These are phyloP conservation scores for Puma concolor DNA, from an alignment of 2,113 vertebrate species.

Conservation along the genomic window DNA sequence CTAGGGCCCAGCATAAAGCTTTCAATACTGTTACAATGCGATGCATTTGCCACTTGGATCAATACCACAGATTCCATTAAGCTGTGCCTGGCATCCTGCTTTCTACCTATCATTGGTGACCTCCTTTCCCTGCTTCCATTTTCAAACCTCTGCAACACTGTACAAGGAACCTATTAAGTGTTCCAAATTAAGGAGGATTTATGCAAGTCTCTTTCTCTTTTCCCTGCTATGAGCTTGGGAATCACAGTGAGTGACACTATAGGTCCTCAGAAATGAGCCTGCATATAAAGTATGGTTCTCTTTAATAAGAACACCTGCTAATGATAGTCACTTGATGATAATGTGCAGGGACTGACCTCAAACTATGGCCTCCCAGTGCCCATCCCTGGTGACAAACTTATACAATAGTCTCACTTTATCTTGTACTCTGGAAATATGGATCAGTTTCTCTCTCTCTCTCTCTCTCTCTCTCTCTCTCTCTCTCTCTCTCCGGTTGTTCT, in stretches of 20 bases:
- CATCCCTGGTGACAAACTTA: not conserved
- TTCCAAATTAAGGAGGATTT: not conserved
- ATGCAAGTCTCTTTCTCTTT: not conserved
- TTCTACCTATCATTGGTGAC: not conserved
- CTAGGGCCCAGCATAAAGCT: not conserved
- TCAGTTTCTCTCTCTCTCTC: accelerated
- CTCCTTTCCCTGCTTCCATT: not conserved
- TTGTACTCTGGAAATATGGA: not conserved
- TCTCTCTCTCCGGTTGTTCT: not conserved
- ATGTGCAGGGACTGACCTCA: not conserved
- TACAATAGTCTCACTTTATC: not conserved
- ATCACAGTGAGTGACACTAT: not conserved
- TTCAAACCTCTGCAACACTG: not conserved
- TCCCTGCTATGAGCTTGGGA: not conserved
- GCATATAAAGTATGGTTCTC: not conserved
- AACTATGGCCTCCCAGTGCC: too few relatives aligned
- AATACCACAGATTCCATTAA: constrained; percentile 24
- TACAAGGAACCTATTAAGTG: not conserved
- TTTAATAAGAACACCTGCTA: not conserved
- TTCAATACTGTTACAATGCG: not conserved
- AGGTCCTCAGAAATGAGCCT: not conserved
- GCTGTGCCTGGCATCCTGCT: not conserved
- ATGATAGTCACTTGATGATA: not conserved
- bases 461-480: not conserved
- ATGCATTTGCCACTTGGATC: constrained; percentile 37